These are phyloP conservation scores for Corythornis madagascariensis DNA, from an alignment of 2,113 vertebrate species.

Conservation along the genomic window DNA sequence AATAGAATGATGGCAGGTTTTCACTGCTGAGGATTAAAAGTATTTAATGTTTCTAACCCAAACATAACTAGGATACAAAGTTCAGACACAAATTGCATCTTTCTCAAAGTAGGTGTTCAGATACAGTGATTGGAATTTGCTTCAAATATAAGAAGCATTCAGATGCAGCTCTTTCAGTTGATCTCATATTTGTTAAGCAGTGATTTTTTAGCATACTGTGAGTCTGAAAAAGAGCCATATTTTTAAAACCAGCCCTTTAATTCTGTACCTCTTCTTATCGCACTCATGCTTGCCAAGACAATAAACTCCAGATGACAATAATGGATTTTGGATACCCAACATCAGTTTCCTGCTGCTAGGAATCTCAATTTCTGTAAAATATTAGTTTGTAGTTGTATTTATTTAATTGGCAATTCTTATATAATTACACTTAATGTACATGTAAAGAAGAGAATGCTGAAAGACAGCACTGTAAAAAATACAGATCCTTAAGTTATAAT, in stretches of 20 bases:
- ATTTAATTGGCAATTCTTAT: not conserved
- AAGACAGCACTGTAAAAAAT: not conserved
- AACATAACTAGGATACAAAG: not conserved
- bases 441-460: not conserved
- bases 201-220: not conserved
- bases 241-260: not conserved
- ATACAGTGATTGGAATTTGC: not conserved
- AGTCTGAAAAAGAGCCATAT: not conserved
- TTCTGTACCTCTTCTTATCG: not conserved
- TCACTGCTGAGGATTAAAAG: not conserved
- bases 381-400: not conserved
- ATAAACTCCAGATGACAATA: not conserved
- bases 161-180: not conserved
- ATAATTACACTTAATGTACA: not conserved
- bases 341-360: not conserved
- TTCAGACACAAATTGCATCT: not conserved
- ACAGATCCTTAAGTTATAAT: not conserved
- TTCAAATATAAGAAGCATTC: not conserved
- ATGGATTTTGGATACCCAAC: not conserved
- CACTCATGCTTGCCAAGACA: not conserved
- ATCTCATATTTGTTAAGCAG: not conserved
- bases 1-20: conserved; percentile 3
- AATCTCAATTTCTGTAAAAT: not conserved
- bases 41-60: conserved; percentile 36
- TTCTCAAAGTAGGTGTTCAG: not conserved